Evolutionary conservation across 2,113 vertebrate species (phyloP).

Genomic region (Anhinga anhinga): DNA sequence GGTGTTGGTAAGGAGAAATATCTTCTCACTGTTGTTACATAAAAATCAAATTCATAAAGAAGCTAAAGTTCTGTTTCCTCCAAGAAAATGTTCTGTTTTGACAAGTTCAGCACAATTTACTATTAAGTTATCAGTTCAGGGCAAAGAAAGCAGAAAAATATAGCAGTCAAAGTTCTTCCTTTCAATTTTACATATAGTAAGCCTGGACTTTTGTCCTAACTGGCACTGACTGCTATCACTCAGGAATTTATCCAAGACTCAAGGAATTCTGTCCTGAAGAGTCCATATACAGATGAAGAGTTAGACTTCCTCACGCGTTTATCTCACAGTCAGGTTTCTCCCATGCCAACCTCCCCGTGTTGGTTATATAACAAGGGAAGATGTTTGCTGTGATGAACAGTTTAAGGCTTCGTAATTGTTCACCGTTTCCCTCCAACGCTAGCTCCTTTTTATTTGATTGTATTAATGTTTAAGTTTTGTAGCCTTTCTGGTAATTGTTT

Average conservation of each 20-base stretch:
- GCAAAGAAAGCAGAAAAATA: neutral
- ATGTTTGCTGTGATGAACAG: neutral
- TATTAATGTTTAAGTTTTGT: neutral
- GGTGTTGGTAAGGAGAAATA: neutral
- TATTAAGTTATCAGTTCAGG: neutral
- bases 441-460: neutral
- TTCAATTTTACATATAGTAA: neutral
- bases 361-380: neutral
- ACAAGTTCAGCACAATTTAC: neutral
- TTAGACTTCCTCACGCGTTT: neutral
- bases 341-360: neutral
- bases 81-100: neutral
- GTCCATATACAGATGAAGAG: neutral
- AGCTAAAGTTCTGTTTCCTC: neutral
- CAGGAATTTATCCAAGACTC: neutral
- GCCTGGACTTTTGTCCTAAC: neutral
- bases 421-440: neutral
- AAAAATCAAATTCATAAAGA: neutral
- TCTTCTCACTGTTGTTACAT: neutral
- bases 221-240: neutral
- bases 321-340: neutral
- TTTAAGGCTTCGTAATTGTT: neutral
- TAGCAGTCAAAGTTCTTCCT: neutral
- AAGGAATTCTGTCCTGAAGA: neutral
- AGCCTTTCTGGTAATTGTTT: neutral